phyloP scores from a whole-genome alignment of 2,113 vertebrate species.

The Ifrita kowaldi region DNA sequence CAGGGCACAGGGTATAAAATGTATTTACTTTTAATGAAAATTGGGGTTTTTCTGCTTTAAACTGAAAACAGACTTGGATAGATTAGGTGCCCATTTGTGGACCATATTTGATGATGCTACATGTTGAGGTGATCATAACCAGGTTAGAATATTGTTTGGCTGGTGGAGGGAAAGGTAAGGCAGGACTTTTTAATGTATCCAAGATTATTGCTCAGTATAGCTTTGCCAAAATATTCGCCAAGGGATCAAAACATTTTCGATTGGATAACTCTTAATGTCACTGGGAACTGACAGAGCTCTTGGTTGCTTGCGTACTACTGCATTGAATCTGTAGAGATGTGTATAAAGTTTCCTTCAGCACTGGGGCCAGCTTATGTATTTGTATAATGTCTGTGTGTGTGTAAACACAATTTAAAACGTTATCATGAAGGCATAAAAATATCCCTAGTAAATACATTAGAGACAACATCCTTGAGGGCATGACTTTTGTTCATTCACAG shows the following conservation, averaged over 20 bases:
- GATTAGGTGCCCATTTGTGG: background rate
- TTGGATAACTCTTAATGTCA: background rate
- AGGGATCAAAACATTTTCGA: background rate
- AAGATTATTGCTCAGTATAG: background rate
- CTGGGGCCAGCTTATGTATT: background rate
- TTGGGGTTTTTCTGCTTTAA: background rate
- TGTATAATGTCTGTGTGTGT: background rate
- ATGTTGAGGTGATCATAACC: background rate
- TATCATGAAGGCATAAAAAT: background rate
- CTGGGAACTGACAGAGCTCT: background rate
- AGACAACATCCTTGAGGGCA: background rate
- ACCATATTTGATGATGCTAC: background rate
- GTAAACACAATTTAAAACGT: background rate
- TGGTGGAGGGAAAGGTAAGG: background rate
- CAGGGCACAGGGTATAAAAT: background rate
- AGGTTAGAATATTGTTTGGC: background rate
- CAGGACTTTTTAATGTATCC: background rate
- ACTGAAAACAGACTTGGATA: background rate
- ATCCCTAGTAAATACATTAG: background rate
- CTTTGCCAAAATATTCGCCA: background rate
- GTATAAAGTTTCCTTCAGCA: background rate
- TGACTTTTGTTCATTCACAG: background rate
- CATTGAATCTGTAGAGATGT: background rate
- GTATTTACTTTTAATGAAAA: background rate
- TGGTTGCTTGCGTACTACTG: background rate